Conservation (phyloP, 23 tunicate species). For the Trididemnum miniatum region DNA sequence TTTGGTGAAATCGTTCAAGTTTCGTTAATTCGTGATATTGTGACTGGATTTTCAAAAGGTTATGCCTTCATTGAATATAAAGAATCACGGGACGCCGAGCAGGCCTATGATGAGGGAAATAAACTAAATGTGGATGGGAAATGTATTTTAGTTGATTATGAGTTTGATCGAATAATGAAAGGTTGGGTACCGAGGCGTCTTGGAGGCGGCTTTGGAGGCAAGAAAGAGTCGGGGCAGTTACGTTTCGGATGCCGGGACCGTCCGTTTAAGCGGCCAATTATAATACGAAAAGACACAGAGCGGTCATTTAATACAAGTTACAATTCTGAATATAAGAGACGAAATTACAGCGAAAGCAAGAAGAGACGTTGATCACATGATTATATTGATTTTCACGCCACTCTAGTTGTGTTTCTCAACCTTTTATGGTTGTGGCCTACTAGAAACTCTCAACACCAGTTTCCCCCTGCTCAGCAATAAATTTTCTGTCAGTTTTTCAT, state of each 20-base stretch:
- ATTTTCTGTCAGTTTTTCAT: too few relatives aligned
- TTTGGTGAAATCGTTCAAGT: conserved; percentile 67
- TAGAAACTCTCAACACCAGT: too few relatives aligned
- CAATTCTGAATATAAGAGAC: too few relatives aligned
- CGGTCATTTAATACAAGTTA: too few relatives aligned
- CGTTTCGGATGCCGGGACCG: conserved; percentile 84
- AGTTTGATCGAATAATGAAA: conserved; percentile 55
- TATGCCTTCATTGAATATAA: conserved; percentile 82
- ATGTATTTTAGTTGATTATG: conserved; percentile 76
- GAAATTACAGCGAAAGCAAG: too few relatives aligned
- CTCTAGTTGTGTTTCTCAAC: too few relatives aligned
- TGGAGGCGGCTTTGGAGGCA: conserved; percentile 96
- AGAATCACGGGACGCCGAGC: neutral
- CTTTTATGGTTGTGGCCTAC: too few relatives aligned
- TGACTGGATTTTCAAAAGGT: conserved; percentile 73
- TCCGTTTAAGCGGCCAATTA: conserved; percentile 70
- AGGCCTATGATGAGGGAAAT: conserved; percentile 59
- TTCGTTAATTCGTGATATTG: conserved; percentile 63
- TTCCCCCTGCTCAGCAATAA: too few relatives aligned
- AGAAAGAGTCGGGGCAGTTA: conserved; percentile 88
- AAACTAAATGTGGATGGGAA: conserved; percentile 48
- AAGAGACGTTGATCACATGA: too few relatives aligned
- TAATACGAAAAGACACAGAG: neutral
- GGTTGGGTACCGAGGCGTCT: conserved; percentile 87
- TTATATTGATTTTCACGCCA: too few relatives aligned